Conservation (phyloP, 2,888 invertebrate species). For the Meliscaeva auricollis region DNA sequence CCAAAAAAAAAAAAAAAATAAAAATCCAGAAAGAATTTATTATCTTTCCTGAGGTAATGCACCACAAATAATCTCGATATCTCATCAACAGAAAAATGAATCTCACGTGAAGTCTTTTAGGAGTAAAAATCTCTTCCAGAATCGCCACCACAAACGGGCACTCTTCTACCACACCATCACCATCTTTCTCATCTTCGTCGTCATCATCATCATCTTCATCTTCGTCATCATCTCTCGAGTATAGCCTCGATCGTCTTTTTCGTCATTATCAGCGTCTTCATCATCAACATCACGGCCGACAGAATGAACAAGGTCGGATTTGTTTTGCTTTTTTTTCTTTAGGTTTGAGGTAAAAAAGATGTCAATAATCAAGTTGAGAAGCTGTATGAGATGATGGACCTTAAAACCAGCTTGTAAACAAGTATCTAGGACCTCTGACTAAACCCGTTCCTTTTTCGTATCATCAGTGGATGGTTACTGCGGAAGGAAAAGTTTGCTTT, state of each 20-base stretch:
- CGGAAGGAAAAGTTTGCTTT: too few relatives aligned
- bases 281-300: constrained; percentile 5
- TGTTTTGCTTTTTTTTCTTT: too few relatives aligned
- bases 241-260: constrained; percentile 32
- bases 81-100: constrained; percentile 76
- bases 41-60: constrained; percentile 73
- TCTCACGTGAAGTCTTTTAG: constrained; percentile 75
- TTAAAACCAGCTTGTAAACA: too few relatives aligned
- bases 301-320: not conserved
- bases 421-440: too few relatives aligned
- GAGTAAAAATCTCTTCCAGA: constrained; percentile 61
- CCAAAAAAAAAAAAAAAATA: constrained; percentile 32
- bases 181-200: constrained; percentile 41
- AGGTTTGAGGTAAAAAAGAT: too few relatives aligned
- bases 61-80: constrained; percentile 75
- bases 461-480: too few relatives aligned
- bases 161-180: constrained; percentile 38
- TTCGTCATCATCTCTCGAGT: constrained; percentile 20
- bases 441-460: too few relatives aligned
- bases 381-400: too few relatives aligned
- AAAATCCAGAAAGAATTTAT: constrained; percentile 63
- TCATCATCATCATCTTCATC: constrained; percentile 32
- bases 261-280: constrained; percentile 16
- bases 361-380: too few relatives aligned
- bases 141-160: constrained; percentile 47